Percentiles rank a stretch among this genome's conserved stretches.
Evolutionary conservation across 2,113 vertebrate genomes (phyloP).

Genomic region (Corvus cornix): DNA sequence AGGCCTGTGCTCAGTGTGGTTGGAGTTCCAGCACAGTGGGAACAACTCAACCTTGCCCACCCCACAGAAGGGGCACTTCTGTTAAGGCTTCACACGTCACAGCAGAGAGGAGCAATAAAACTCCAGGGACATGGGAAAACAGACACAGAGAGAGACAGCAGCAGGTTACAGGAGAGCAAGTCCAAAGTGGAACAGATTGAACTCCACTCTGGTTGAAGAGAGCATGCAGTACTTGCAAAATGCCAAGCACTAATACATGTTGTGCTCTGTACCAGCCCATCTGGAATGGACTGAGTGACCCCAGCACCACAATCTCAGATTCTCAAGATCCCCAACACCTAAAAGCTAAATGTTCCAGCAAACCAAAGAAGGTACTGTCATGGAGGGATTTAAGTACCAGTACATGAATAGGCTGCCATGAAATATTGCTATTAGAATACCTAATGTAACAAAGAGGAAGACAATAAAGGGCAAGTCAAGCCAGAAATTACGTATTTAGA

Average conservation of each 20-base stretch:
- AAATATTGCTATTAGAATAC: not conserved
- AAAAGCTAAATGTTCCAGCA: not conserved
- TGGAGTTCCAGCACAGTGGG: not conserved
- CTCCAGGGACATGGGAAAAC: not conserved
- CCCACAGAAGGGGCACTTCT: not conserved
- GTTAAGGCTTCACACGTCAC: not conserved
- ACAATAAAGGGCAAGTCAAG: not conserved
- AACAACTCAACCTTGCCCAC: not conserved
- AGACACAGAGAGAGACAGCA: not conserved
- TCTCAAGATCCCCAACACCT: not conserved
- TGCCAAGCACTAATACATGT: accelerated
- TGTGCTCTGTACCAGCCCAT: not conserved
- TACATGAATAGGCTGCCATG: not conserved
- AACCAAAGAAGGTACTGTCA: not conserved
- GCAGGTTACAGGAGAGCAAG: not conserved
- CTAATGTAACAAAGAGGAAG: not conserved
- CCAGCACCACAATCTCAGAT: not conserved
- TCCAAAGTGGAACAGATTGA: not conserved
- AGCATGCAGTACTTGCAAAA: not conserved
- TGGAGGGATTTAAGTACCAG: not conserved
- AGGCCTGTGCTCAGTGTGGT: not conserved
- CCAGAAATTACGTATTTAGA: not conserved
- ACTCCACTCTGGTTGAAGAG: not conserved
- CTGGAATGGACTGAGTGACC: not conserved
- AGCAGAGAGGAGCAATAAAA: not conserved